Evolutionary conservation across 2,888 invertebrate genomes (phyloP).

Genomic region (Cataglyphis rosenhaueri): DNA sequence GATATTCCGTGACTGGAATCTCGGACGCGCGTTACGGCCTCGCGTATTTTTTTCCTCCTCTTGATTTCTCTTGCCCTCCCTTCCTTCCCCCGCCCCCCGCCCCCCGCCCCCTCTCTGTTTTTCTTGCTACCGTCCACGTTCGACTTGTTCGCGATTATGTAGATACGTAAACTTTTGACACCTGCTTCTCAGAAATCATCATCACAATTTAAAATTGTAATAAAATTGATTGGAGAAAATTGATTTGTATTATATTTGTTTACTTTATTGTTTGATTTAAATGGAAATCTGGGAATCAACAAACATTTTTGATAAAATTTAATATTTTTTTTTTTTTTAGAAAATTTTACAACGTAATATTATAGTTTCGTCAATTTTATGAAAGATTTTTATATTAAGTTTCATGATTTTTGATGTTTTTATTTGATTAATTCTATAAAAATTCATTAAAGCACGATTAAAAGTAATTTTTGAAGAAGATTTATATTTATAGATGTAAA

Average conservation of each 20-base stretch:
- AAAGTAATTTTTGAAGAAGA: neutral
- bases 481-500: neutral
- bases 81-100: neutral
- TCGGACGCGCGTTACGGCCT: conserved; percentile 64
- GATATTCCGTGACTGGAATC: conserved; percentile 83
- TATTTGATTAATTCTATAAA: neutral
- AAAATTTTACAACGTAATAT: neutral
- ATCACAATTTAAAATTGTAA: neutral
- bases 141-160: neutral
- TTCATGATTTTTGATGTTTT: neutral
- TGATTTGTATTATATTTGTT: neutral
- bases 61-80: conserved; percentile 25
- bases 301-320: neutral
- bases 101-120: conserved; percentile 7
- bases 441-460: neutral
- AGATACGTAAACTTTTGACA: conserved; percentile 1
- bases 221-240: neutral
- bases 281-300: neutral
- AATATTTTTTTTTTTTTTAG: neutral
- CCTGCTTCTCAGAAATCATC: no score
- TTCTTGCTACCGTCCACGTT: neutral
- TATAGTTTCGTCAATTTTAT: neutral
- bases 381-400: neutral
- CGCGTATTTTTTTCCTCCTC: conserved; percentile 43
- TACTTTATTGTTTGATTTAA: neutral